Base-by-base conservation (phyloP, 2,797 vertebrate genomes). In the Pyrocephalus nanus region DNA sequence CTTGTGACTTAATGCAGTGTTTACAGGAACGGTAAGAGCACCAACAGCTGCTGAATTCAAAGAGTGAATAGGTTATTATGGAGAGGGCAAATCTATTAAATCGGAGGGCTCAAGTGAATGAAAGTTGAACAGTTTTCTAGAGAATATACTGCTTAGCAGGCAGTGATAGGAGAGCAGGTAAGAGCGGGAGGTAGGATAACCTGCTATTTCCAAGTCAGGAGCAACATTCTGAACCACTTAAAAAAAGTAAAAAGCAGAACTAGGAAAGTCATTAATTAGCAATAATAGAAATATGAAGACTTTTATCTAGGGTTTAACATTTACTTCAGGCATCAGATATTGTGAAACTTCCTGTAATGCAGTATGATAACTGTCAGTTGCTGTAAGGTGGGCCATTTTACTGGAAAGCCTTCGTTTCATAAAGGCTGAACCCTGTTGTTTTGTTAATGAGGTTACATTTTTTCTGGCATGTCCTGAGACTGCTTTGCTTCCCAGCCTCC, bases 41-140 rank as follows among this genome's bases (percentile, higher is more conserved):
- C 45, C 50, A 62, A 18, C 30, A 70, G 32, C 51, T 90, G 32
- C 61, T 91, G 53, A 84, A 75, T 93, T 92, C 65, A 50, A 9
- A 86, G 76, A 94, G 67, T 0, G 1, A 69, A 23, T 34, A 67
- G 40, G 57, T 83, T 95, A 15, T 13, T 84, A 16, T 29, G 65
- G 72, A 60, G 54, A 85, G 55, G 78, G 60, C 40, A 66, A 38
- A 40, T 88, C 38, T 82, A 16, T 86, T 80, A 78, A 90, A 67
- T 38, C 51, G 51, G 62, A 72, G 53, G 19, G 18, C 45, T 79
- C 36, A 65, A 71, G 36, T 89, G 71, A 78, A 80, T 81, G 71
- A 51, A 85, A 95, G 57, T 84, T 92, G 83, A 78, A 42, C 40
- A 19, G 21, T 82, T 93, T 95, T 88, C 20, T 72, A 42, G 40